Percentiles rank a stretch among this genome's conserved stretches.
phyloP scores from a whole-genome alignment of 2,888 invertebrate genomes.

The Eretmocerus hayati region DNA sequence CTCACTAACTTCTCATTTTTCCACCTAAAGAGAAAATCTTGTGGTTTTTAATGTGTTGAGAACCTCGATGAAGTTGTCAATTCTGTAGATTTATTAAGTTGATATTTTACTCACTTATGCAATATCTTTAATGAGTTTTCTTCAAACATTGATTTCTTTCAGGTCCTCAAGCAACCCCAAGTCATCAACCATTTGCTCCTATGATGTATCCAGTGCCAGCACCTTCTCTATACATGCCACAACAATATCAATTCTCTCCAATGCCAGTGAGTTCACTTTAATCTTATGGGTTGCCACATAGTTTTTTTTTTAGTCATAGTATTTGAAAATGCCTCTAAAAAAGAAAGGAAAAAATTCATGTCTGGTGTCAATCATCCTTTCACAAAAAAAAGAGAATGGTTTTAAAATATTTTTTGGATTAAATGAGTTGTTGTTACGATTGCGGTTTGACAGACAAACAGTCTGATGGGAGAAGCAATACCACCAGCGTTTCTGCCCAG shows the following conservation, averaged over 20 bases:
- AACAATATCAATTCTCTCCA: slow-evolving; percentile 46
- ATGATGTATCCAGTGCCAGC: slow-evolving; percentile 45
- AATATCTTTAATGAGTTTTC: slow-evolving; percentile 13
- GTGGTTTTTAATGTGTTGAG: too few relatives aligned
- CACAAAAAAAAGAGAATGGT: slow-evolving; percentile 17
- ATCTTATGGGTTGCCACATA: slow-evolving; percentile 8
- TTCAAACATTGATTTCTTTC: slow-evolving; percentile 12
- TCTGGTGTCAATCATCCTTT: slow-evolving; percentile 10
- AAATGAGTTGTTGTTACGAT: slow-evolving; percentile 35
- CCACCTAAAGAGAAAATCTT: too few relatives aligned
- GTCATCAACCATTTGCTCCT: slow-evolving; percentile 44
- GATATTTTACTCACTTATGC: slow-evolving; percentile 4
- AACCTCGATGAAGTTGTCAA: too few relatives aligned
- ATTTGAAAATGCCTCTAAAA: slow-evolving; percentile 13
- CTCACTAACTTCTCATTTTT: not conserved
- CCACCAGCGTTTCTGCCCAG: slow-evolving; percentile 51
- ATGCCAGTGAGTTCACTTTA: slow-evolving; percentile 42
- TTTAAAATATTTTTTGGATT: slow-evolving; percentile 21
- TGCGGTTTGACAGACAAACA: slow-evolving; percentile 47
- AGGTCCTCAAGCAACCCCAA: slow-evolving; percentile 44
- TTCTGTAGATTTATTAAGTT: too few relatives aligned
- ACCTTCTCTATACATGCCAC: slow-evolving; percentile 45
- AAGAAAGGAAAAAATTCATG: slow-evolving; percentile 7
- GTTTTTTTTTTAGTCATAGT: slow-evolving; percentile 8
- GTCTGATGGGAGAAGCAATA: slow-evolving; percentile 47